These are phyloP conservation scores for Rhadina sibilatrix DNA, from an alignment of 2,113 vertebrate genomes.

Conservation along the genomic window DNA sequence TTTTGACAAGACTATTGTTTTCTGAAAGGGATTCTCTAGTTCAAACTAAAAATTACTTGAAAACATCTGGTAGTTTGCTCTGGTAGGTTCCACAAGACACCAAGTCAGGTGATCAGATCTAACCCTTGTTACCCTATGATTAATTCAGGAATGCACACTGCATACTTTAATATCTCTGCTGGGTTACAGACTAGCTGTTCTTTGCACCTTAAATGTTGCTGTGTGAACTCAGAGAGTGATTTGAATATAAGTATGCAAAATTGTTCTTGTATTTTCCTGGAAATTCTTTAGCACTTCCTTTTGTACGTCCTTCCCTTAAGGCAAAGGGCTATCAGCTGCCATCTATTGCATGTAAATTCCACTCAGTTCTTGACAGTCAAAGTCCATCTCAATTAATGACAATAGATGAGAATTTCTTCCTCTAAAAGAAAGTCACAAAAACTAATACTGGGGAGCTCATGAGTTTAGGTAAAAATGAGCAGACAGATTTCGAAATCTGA, in stretches of 20 bases:
- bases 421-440: not conserved
- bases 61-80: not conserved
- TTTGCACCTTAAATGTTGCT: not conserved
- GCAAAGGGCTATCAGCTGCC: not conserved
- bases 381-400: not conserved
- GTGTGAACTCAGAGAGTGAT: not conserved
- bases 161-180: not conserved
- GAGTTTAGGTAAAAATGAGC: not conserved
- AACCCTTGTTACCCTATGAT: not conserved
- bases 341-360: not conserved
- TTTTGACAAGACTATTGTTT: not conserved
- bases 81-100: not conserved
- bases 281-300: not conserved
- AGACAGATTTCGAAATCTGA: not conserved
- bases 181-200: not conserved
- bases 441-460: not conserved
- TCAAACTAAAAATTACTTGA: not conserved
- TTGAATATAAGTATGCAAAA: not conserved
- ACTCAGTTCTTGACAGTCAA: not conserved
- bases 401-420: not conserved
- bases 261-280: not conserved
- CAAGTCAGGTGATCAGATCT: not conserved
- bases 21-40: not conserved
- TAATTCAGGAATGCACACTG: not conserved
- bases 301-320: not conserved